Evolutionary conservation across 2,113 vertebrate genomes (phyloP), one percentile per base, ranked within the genome.

Genomic region (Thinocorus orbignyianus): DNA sequence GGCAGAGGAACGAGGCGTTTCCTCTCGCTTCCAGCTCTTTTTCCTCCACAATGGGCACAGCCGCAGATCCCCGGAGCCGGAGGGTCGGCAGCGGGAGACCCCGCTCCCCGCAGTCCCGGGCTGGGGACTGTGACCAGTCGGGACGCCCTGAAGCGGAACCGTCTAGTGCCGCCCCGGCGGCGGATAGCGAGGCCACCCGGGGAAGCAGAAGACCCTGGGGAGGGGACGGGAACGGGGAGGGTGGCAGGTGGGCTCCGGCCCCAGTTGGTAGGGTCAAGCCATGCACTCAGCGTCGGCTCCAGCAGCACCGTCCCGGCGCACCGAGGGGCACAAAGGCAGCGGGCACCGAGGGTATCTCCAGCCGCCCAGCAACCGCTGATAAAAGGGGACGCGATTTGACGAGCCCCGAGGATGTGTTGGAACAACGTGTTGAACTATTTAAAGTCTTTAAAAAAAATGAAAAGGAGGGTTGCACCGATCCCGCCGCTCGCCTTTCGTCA

Each of bases 271-370:
- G 17, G 11, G 0, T 9, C 35, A 22, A 18, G 39, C 35, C 78
- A 5, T 23, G 3, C 4, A 3, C n/a, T 22, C n/a, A 13, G 24
- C 4, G 5, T 8, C 17, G 5, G 18, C 44, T 46, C 58, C 33
- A 5, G 13, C 26, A 54, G 39, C 12, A 7, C 57, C 10, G 30
- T 13, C 26, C 37, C 9, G 16, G 15, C 6, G 3, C 68, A 31
- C 2, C 4, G 42, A 35, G 11, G 30, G 51, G 41, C 39, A 17
- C 74, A 37, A 2, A 2, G 31, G 5, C 7, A 10, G 37, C 37
- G 26, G 64, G 12, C 73, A 81, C 39, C 7, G 30, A 17, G 12
- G 18, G 10, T 17, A 41, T 30, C 28, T 60, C 30, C 44, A 6
- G 4, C 42, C 35, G 20, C 8, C 42, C 25, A 4, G 48, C 35